Evolutionary conservation across 2,113 vertebrate species (phyloP), one percentile per base, ranked within the genome.

Genomic region (Seriola aureovittata): DNA sequence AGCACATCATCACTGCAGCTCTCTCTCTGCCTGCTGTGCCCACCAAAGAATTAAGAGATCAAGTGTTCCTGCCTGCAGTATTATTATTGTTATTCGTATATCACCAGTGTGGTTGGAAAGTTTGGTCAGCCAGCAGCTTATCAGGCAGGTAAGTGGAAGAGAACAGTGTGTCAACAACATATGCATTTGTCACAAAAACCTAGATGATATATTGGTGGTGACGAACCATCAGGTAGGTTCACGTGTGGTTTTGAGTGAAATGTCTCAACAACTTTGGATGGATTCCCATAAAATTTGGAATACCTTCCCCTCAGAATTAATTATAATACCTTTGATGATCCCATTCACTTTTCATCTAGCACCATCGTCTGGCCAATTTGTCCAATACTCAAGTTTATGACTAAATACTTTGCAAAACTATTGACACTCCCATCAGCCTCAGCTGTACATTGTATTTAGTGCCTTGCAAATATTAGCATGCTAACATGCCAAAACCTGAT

Each of bases 31-130:
- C 36, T 44, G 55, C 72, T 72, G 58, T 40, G n/a, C 46, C 72
- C 66, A 13, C 54, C 50, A 44, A 36, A 62, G 66, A 78, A 80
- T 86, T 63, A 86, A 78, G 73, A 76, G 40, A 68, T 86, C 46
- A 58, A 32, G 34, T 55, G 42, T 84, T 74, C 63, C 59, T 42
- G 12, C 54, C 50, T 71, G 67, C 46, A 21, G 48, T 44, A 23
- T 80, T 73, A 81, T 55, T 70, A 42, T 42, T 42, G 40, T 42
- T 9, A 42, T 42, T 64, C 32, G 2, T 17, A 59, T 14, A 48
- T 57, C 75, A 69, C 7, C 1, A 38, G 12, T 50, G 55, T 58
- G 71, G 55, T 72, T 63, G 42, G 65, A 84, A 70, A 70, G 42
- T 25, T 70, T 17, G 19, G 38, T 77, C 64, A 52, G 63, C 29